Base-by-base conservation (phyloP, 1,140 invertebrate species). In the Ceratina australensis region DNA sequence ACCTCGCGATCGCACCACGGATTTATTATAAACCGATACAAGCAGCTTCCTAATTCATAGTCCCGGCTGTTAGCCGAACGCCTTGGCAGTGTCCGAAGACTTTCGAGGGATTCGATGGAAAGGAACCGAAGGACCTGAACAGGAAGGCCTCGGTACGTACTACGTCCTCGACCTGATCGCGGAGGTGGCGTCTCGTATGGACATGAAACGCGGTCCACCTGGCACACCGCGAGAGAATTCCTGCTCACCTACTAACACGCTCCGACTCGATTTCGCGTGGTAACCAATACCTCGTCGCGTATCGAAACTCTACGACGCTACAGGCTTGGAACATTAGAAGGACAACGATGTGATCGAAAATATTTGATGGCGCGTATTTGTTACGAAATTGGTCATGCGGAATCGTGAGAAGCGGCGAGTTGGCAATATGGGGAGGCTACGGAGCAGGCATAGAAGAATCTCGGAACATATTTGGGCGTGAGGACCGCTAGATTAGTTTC, bases 181-280 rank as follows among this genome's bases (percentile, higher is more conserved):
- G 63, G 72, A 75, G 72, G 72, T 67, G 72, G 50, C 50, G 22
- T 66, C 47, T 33, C n/a, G 64, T 68, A 75, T 75, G 73, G 73
- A 33, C 73, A 68, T 28, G 28, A 26, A 68, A 57, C 64, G 42
- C 13, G 57, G 54, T 75, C 28, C 65, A 60, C 56, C 64, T 76
- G 73, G 54, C 64, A 24, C n/a, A 26, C n/a, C 15, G 8, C 50
- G 15, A 61, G 47, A 22, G 28, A 59, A 59, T 47, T 50, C 73
- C 26, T 69, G 73, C 13, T 76, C 65, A 69, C 65, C 65, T 49
- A 69, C 65, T 76, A 76, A 76, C 73, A 76, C 65, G 57, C 65
- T 69, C 12, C 47, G 18, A 69, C 33, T 42, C 52, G 50, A 69
- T 33, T 22, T 56, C 67, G 24, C 52, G 0, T 20, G n/a, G 33